phyloP scores from a whole-genome alignment of 1,140 invertebrate species.

The Diorhabda sublineata region DNA sequence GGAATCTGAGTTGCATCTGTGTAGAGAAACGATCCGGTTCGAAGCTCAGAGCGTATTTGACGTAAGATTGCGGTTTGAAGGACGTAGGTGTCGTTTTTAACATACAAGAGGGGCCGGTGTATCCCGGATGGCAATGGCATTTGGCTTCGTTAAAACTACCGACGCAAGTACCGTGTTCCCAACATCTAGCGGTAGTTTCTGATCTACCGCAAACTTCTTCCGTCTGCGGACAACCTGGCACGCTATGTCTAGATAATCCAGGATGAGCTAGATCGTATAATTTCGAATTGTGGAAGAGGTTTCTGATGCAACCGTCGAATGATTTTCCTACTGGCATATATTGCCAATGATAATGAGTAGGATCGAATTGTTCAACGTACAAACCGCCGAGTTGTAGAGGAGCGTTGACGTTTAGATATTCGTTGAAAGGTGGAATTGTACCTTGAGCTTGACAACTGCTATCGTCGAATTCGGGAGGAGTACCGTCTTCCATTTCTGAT shows the following conservation, averaged over 20 bases:
- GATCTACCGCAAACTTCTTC: slow-evolving; percentile 82
- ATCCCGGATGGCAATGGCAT: slow-evolving; percentile 90
- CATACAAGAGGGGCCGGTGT: slow-evolving; percentile 82
- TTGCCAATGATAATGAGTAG: slow-evolving; percentile 79
- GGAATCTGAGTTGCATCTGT: slow-evolving; percentile 85
- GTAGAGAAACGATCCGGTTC: slow-evolving; percentile 89
- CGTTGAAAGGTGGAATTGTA: slow-evolving; percentile 89
- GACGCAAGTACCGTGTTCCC: slow-evolving; percentile 91
- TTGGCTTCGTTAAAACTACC: slow-evolving; percentile 81
- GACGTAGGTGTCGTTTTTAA: slow-evolving; percentile 80
- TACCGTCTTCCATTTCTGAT: slow-evolving; percentile 82
- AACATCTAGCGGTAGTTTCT: slow-evolving; percentile 75
- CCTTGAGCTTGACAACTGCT: slow-evolving; percentile 83
- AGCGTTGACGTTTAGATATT: slow-evolving; percentile 94
- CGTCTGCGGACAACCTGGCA: slow-evolving; percentile 83
- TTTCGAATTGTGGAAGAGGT: slow-evolving; percentile 93
- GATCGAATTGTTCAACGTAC: slow-evolving; percentile 81
- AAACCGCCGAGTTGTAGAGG: slow-evolving; percentile 91
- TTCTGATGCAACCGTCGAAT: slow-evolving; percentile 93
- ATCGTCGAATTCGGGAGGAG: slow-evolving; percentile 79
- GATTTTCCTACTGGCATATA: slow-evolving; percentile 81
- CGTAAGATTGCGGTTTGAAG: slow-evolving; percentile 88
- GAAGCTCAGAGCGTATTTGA: slow-evolving; percentile 92
- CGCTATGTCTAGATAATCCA: slow-evolving; percentile 76
- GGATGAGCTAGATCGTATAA: slow-evolving; percentile 89